Conservation (phyloP, 1,140 invertebrate species). For the Drosophila nikananu region DNA sequence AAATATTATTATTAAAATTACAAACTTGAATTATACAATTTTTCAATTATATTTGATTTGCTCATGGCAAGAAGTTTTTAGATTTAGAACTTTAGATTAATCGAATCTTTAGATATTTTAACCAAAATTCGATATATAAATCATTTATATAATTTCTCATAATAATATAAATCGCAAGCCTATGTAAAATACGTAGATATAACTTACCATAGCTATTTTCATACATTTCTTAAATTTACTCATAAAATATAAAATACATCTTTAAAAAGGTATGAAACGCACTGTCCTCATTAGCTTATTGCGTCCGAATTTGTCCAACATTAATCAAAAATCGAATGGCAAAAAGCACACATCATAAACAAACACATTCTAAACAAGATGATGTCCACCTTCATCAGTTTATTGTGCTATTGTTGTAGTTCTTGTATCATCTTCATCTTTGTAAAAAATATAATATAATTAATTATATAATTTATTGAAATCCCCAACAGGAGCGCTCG, state of each 20-base stretch:
- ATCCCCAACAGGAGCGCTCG: constrained; percentile 91
- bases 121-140: not conserved
- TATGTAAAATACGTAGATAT: not conserved
- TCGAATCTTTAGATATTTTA: not conserved
- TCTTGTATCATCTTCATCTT: constrained; percentile 5
- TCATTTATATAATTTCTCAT: not conserved
- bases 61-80: too few species aligned
- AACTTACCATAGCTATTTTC: not conserved
- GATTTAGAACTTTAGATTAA: not conserved
- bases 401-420: constrained; percentile 34
- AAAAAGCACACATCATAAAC: constrained; percentile 10
- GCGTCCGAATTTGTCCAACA: constrained; percentile 2
- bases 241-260: not conserved
- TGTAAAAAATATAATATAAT: not conserved
- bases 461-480: not conserved
- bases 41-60: too few species aligned
- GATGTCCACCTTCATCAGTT: constrained; percentile 11
- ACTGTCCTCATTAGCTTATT: constrained; percentile 17
- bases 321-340: not conserved
- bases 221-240: not conserved
- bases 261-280: not conserved
- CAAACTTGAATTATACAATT: too few species aligned
- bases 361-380: not conserved
- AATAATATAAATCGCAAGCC: not conserved
- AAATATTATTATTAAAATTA: too few species aligned